These are phyloP conservation scores for Rhincodon typus DNA, from an alignment of 2,797 vertebrate species.

Conservation along the genomic window DNA sequence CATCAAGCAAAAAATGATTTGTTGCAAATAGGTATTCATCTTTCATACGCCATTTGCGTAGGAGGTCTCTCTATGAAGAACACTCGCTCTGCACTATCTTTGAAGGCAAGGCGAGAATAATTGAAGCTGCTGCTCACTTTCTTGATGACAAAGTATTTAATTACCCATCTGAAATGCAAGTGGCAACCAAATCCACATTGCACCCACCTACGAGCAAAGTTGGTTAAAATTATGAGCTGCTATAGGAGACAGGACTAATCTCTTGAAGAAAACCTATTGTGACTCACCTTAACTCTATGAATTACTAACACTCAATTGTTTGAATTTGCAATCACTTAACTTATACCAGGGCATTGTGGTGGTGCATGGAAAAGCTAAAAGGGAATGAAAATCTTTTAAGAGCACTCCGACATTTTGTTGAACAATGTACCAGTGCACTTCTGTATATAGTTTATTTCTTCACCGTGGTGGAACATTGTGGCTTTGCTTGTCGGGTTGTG, in stretches of 20 bases:
- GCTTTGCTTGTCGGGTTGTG: background rate
- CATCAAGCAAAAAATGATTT: background rate
- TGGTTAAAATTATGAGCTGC: background rate
- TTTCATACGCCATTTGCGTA: background rate
- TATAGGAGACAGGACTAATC: background rate
- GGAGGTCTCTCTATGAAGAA: background rate
- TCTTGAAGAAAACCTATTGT: background rate
- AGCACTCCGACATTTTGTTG: too few relatives aligned
- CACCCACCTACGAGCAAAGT: background rate
- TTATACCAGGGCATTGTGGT: too few relatives aligned
- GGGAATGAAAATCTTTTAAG: too few relatives aligned
- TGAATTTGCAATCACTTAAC: too few relatives aligned
- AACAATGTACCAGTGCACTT: too few relatives aligned
- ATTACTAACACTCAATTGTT: background rate
- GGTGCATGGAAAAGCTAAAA: too few relatives aligned
- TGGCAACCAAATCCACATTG: background rate
- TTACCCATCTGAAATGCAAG: background rate
- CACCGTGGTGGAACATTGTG: background rate
- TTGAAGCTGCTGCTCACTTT: background rate
- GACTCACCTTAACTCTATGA: background rate
- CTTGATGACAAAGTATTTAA: slow-evolving; percentile 6
- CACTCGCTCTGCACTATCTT: background rate
- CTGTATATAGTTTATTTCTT: background rate
- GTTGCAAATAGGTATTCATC: background rate
- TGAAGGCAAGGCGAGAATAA: background rate